A percentile compares a stretch with the other conserved stretches of the same genome.
Evolutionary conservation across 2,797 vertebrate species (phyloP).

Genomic region (Fistularia commersonii): DNA sequence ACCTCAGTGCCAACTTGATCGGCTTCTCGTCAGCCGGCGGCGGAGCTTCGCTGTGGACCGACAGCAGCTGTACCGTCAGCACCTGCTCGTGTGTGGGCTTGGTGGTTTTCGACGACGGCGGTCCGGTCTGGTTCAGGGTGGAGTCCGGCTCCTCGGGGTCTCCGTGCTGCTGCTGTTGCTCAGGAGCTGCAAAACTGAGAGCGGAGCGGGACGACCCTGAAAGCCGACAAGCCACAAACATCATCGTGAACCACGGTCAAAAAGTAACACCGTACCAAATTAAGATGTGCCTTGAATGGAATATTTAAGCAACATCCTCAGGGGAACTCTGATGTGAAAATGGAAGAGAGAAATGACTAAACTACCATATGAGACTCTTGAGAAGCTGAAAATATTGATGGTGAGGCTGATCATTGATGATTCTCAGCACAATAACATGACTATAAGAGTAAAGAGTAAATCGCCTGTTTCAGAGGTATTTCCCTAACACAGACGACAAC

Average conservation of each 20-base stretch:
- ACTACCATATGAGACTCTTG: too few species aligned
- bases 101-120: rapidly evolving
- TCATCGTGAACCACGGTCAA: background rate
- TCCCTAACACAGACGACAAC: too few species aligned
- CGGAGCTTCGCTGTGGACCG: conserved; percentile 1
- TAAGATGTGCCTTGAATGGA: background rate
- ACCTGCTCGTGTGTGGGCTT: conserved; percentile 6
- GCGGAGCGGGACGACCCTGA: conserved; percentile 40
- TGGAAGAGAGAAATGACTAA: too few species aligned
- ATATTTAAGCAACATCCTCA: background rate
- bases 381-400: too few species aligned
- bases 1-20: conserved; percentile 32
- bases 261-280: background rate
- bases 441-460: too few species aligned
- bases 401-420: too few species aligned
- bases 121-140: conserved; percentile 20
- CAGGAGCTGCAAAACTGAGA: conserved; percentile 21
- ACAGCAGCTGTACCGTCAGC: conserved; percentile 20
- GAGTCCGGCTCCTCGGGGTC: conserved; percentile 44
- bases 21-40: conserved; percentile 14
- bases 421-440: too few species aligned
- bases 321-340: too few species aligned
- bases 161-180: conserved; percentile 23
- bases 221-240: background rate
- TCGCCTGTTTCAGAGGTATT: too few species aligned